Conservation (phyloP, 1,140 invertebrate genomes). For the Pseudoatta argentina region DNA sequence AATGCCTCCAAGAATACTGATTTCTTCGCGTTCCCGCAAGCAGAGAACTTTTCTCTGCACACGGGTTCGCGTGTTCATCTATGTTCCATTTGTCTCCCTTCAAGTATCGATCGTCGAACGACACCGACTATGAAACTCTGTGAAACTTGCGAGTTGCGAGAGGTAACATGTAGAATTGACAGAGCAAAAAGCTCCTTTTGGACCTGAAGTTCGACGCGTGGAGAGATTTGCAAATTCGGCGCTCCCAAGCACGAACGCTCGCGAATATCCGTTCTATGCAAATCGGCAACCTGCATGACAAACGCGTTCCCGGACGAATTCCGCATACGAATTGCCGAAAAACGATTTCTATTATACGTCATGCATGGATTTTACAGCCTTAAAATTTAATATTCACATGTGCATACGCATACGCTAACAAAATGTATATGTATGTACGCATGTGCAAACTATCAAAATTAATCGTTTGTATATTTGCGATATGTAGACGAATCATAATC, state of each 20-base stretch:
- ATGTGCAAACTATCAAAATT: neutral
- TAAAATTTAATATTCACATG: slow-evolving; percentile 42
- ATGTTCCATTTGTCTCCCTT: slow-evolving; percentile 41
- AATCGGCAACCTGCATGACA: slow-evolving; percentile 45
- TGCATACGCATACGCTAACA: neutral
- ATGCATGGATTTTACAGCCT: neutral
- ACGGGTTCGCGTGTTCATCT: slow-evolving; percentile 35
- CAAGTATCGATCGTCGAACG: slow-evolving; percentile 38
- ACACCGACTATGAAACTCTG: slow-evolving; percentile 34
- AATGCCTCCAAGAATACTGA: slow-evolving; percentile 9
- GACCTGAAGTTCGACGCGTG: slow-evolving; percentile 37
- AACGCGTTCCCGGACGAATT: slow-evolving; percentile 29
- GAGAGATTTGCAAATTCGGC: slow-evolving; percentile 49
- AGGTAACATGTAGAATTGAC: slow-evolving; percentile 59
- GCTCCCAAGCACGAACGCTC: neutral
- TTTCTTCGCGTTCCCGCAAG: slow-evolving; percentile 28
- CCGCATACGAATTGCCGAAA: slow-evolving; percentile 47
- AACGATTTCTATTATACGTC: slow-evolving; percentile 53
- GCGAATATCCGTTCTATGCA: slow-evolving; percentile 53
- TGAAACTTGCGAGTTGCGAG: slow-evolving; percentile 13
- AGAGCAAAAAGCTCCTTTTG: slow-evolving; percentile 47
- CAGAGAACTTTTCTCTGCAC: slow-evolving; percentile 6
- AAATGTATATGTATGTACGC: neutral
- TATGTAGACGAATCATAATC: neutral
- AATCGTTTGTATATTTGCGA: slow-evolving; percentile 8